Conservation (phyloP, 2,113 vertebrate species). For the Sturnira hondurensis region DNA sequence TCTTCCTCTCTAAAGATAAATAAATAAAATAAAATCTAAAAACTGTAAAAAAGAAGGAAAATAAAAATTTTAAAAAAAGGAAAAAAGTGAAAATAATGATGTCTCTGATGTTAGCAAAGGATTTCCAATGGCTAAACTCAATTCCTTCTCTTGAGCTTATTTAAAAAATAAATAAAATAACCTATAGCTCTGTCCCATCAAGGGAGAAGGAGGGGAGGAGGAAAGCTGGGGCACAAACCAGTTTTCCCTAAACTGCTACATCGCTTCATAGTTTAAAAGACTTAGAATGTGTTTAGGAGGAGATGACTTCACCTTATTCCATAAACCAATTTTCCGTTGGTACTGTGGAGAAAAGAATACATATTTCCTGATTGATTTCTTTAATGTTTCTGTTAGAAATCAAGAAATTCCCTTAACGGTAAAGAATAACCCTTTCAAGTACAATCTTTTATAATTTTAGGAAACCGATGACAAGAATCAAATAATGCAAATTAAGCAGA, state of each 20-base stretch:
- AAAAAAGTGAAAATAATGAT: background rate
- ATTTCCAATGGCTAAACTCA: conserved; percentile 58
- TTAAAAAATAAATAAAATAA: conserved; percentile 53
- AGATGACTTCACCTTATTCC: background rate
- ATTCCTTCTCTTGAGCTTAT: conserved; percentile 55
- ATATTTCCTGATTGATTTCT: background rate
- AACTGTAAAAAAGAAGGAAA: too few relatives aligned
- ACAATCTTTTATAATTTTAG: background rate
- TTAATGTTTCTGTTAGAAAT: conserved; percentile 25
- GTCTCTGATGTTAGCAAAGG: background rate
- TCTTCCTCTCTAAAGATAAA: too few relatives aligned
- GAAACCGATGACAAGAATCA: conserved; percentile 19
- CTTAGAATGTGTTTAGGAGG: background rate
- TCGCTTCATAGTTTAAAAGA: background rate
- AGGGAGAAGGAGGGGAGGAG: background rate
- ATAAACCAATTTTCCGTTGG: background rate
- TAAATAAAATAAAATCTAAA: too few relatives aligned
- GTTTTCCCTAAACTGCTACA: background rate
- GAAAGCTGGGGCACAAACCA: background rate
- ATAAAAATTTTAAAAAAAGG: too few relatives aligned
- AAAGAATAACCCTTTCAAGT: conserved; percentile 43
- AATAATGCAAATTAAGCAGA: background rate
- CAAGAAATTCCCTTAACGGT: background rate
- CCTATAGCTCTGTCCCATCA: conserved; percentile 60
- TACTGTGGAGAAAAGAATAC: background rate